These are phyloP conservation scores for Acanthornis magna DNA, from an alignment of 2,797 vertebrate species.

Conservation along the genomic window DNA sequence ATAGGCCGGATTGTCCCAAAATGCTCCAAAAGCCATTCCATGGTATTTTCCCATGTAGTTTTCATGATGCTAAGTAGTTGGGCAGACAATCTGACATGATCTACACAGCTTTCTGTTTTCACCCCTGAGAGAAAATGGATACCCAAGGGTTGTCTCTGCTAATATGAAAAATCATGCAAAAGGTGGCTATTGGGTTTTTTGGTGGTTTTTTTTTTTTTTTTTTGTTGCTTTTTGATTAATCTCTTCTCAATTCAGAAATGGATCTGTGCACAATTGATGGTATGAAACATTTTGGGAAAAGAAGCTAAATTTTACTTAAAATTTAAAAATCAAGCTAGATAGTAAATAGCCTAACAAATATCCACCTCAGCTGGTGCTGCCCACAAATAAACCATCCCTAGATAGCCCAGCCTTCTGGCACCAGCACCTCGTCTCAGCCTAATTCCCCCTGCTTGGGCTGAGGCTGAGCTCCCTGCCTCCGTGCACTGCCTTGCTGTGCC, in stretches of 20 bases:
- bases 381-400: not conserved
- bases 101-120: not conserved
- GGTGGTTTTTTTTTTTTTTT: not conserved
- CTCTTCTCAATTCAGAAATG: not conserved
- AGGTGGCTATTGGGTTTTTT: not conserved
- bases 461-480: not conserved
- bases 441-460: not conserved
- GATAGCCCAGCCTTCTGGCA: not conserved
- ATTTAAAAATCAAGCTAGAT: not conserved
- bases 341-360: not conserved
- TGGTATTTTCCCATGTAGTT: not conserved
- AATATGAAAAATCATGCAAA: not conserved
- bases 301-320: not conserved
- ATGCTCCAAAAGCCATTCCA: not conserved
- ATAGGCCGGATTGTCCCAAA: not conserved
- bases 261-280: not conserved
- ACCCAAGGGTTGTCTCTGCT: not conserved
- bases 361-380: not conserved
- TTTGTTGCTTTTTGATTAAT: not conserved
- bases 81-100: not conserved
- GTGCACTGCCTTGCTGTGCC: fast-evolving
- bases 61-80: not conserved
- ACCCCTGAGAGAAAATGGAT: not conserved
- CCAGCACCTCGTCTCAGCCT: not conserved
- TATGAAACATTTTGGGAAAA: not conserved